Conservation (phyloP, 2,797 vertebrate genomes). For the Eleutherodactylus coqui region DNA sequence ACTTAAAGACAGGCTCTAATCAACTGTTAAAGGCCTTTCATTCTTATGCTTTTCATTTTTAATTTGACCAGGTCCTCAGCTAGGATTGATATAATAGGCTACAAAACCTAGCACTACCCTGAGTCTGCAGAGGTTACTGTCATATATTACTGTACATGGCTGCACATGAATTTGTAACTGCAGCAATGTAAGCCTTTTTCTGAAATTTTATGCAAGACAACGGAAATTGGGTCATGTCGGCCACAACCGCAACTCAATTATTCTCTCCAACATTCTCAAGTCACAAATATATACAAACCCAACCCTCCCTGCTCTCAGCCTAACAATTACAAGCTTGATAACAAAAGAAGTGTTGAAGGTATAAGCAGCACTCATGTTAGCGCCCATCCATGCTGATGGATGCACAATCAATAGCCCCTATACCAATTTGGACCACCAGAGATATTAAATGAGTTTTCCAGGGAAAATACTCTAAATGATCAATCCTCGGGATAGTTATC, state of each 20-base stretch:
- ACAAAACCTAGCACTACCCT: not conserved
- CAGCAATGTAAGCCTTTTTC: not conserved
- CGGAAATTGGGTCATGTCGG: not conserved
- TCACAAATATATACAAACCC: not conserved
- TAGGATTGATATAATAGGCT: not conserved
- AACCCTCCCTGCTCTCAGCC: not conserved
- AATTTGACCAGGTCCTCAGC: not conserved
- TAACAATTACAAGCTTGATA: not conserved
- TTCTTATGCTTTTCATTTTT: constrained; percentile 1
- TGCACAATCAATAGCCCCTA: too few species aligned
- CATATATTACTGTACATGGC: not conserved
- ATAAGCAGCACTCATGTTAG: too few species aligned
- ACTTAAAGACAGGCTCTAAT: not conserved
- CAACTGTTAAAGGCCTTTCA: not conserved
- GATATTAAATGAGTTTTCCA: too few species aligned
- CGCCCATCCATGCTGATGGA: too few species aligned
- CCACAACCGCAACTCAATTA: not conserved
- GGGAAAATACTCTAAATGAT: too few species aligned
- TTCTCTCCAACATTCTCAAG: not conserved
- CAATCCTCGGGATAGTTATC: too few species aligned
- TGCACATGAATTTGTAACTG: not conserved
- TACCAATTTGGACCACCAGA: too few species aligned
- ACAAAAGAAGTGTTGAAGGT: too few species aligned
- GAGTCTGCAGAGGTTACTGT: not conserved
- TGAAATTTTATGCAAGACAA: not conserved